These are phyloP conservation scores for Ficedula albicollis DNA, from an alignment of 2,797 vertebrate genomes.

Conservation along the genomic window DNA sequence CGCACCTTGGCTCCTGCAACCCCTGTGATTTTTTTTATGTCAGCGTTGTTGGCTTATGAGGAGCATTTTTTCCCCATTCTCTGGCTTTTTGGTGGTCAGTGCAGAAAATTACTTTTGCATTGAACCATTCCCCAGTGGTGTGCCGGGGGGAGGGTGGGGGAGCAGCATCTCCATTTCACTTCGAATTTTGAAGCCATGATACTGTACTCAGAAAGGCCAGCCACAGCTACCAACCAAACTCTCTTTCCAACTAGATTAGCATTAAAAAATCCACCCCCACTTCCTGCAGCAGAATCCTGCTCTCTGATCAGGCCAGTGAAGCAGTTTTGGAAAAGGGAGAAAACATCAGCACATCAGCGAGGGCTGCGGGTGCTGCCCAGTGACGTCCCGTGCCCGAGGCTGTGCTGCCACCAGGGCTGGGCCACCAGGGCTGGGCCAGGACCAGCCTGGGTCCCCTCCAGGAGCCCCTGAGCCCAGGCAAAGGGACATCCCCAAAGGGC, in stretches of 20 bases:
- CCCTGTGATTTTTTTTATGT: neutral
- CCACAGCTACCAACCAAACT: constrained; percentile 39
- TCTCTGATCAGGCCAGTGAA: neutral
- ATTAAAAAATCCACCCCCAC: neutral
- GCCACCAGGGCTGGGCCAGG: neutral
- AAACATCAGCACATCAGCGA: neutral
- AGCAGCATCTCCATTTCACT: neutral
- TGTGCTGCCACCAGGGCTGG: neutral
- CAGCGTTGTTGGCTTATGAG: neutral
- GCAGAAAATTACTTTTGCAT: neutral
- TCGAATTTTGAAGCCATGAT: constrained; percentile 40
- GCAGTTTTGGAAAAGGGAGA: neutral
- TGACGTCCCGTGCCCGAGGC: rapidly evolving
- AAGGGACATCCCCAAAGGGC: neutral
- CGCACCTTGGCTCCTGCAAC: neutral
- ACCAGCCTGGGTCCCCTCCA: neutral
- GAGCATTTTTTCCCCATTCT: neutral
- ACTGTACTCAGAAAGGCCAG: neutral
- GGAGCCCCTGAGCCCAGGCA: neutral
- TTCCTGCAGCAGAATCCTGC: neutral
- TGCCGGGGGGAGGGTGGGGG: neutral
- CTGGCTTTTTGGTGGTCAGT: neutral
- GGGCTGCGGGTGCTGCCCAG: neutral
- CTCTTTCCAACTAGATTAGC: neutral
- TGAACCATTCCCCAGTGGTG: neutral